phyloP scores from a whole-genome alignment of 1,140 invertebrate genomes.

The Zaprionus capensis region DNA sequence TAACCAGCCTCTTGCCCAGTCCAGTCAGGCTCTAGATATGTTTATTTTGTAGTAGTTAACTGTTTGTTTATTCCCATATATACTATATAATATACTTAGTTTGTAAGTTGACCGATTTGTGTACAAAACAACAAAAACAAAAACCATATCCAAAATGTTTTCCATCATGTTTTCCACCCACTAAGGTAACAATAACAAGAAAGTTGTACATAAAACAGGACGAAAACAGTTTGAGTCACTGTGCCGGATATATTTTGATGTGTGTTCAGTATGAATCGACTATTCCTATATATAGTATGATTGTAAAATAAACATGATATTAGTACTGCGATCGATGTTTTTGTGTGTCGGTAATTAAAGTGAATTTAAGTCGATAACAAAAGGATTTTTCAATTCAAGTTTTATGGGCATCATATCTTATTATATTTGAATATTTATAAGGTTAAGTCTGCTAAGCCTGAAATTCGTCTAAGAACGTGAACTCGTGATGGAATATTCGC shows the following conservation, averaged over 20 bases:
- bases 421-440: no score
- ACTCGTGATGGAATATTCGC: no score
- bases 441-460: no score
- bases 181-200: neutral
- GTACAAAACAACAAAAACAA: constrained; percentile 35
- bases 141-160: constrained; percentile 49
- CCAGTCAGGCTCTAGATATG: constrained; percentile 2
- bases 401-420: no score
- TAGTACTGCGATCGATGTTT: neutral
- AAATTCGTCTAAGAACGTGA: no score
- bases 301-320: constrained; percentile 10
- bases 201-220: constrained; percentile 26
- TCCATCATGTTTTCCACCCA: constrained; percentile 23
- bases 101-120: constrained; percentile 29
- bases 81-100: constrained; percentile 17
- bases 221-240: neutral
- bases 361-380: neutral
- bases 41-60: constrained; percentile 19
- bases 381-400: neutral
- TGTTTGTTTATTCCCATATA: constrained; percentile 8
- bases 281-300: constrained; percentile 1
- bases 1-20: neutral
- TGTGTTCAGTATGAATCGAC: neutral
- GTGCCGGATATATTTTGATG: neutral
- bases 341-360: neutral